These are phyloP conservation scores for Papilio aristodemus DNA, from an alignment of 1,140 invertebrate genomes.

Conservation along the genomic window DNA sequence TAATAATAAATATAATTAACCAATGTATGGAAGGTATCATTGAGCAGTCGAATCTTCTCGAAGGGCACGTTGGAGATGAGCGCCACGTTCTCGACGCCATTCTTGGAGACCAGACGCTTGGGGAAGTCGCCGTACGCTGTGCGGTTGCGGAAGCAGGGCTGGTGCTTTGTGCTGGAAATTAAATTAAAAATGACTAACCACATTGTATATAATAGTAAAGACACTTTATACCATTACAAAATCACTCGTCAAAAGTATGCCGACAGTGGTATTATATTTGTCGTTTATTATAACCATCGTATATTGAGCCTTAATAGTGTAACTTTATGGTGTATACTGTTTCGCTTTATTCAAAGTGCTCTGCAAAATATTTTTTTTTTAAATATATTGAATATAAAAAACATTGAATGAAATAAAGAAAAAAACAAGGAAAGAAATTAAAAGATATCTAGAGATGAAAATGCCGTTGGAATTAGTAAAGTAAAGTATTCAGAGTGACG, in stretches of 20 bases:
- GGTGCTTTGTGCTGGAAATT: constrained; percentile 39
- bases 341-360: too few species aligned
- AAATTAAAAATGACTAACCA: not conserved
- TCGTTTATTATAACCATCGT: too few species aligned
- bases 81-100: constrained; percentile 67
- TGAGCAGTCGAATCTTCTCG: constrained; percentile 67
- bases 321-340: too few species aligned
- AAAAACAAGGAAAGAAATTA: not conserved
- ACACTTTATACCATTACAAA: too few species aligned
- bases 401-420: too few species aligned
- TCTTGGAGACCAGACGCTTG: constrained; percentile 68
- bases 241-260: too few species aligned
- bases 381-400: too few species aligned
- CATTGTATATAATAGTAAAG: too few species aligned
- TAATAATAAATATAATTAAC: too few species aligned
- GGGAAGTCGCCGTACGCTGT: constrained; percentile 59
- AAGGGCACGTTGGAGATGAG: constrained; percentile 72
- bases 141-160: constrained; percentile 42
- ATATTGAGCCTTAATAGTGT: too few species aligned
- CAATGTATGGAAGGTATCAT: constrained; percentile 74
- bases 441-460: not conserved
- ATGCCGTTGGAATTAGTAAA: not conserved
- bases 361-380: too few species aligned
- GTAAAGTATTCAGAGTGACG: not conserved
- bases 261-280: too few species aligned